These are phyloP conservation scores for Lapara coniferarum DNA, from an alignment of 2,888 invertebrate species.

Conservation along the genomic window DNA sequence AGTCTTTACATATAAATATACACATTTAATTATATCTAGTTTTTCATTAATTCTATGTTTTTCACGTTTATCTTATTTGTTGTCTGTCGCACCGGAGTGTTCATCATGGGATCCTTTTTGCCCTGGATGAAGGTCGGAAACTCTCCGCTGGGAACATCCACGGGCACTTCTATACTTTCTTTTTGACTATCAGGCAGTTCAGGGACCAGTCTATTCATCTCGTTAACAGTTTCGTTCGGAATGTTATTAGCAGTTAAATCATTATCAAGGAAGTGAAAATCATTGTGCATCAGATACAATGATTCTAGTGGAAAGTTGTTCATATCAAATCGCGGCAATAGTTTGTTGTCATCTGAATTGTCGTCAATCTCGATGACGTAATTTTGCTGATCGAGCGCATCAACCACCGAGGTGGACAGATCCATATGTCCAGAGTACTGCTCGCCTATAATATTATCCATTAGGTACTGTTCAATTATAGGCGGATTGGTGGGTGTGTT, in stretches of 20 bases:
- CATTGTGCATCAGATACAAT: constrained; percentile 74
- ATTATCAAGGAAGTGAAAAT: constrained; percentile 75
- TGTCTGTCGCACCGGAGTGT: constrained; percentile 67
- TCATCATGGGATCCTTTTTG: constrained; percentile 79
- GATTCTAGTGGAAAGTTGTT: constrained; percentile 70
- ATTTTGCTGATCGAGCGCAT: constrained; percentile 64
- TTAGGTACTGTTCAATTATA: constrained; percentile 71
- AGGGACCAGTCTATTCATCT: constrained; percentile 65
- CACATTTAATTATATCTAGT: constrained; percentile 45
- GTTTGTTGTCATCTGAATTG: constrained; percentile 76
- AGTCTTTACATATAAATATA: constrained; percentile 47
- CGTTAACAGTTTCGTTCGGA: constrained; percentile 56
- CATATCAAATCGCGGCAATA: constrained; percentile 72
- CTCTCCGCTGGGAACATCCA: constrained; percentile 55
- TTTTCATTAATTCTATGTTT: constrained; percentile 80
- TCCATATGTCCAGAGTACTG: constrained; percentile 71
- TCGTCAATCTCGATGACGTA: constrained; percentile 80
- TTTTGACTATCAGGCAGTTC: constrained; percentile 70
- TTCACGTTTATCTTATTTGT: constrained; percentile 79
- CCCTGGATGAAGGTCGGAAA: constrained; percentile 69
- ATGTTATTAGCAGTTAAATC: constrained; percentile 60
- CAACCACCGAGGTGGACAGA: constrained; percentile 65
- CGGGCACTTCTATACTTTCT: constrained; percentile 54
- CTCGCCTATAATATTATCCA: constrained; percentile 74
- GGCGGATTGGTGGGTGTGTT: constrained; percentile 60